Evolutionary conservation across 1,140 invertebrate genomes (phyloP).

Genomic region (Listronotus bonariensis): DNA sequence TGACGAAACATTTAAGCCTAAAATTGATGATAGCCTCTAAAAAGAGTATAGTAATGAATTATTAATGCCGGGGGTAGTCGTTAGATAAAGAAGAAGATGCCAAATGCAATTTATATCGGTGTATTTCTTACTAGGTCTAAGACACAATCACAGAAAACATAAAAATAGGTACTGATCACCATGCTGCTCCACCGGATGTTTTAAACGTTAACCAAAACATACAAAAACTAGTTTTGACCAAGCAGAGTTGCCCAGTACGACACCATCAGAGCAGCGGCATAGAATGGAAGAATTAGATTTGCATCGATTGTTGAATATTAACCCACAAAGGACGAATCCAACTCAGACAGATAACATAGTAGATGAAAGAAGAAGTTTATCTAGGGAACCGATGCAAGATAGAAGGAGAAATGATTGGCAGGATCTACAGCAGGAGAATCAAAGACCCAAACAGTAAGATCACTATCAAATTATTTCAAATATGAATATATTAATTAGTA

Average conservation of each 20-base stretch:
- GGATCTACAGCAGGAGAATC: slow-evolving; percentile 28
- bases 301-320: slow-evolving; percentile 33
- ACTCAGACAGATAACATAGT: neutral
- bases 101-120: too few species aligned
- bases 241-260: slow-evolving; percentile 22
- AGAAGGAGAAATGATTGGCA: slow-evolving; percentile 43
- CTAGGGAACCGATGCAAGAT: slow-evolving; percentile 6
- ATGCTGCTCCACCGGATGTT: slow-evolving; percentile 57
- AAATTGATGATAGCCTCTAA: too few species aligned
- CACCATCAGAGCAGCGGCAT: slow-evolving; percentile 4
- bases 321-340: neutral
- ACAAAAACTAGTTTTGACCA: slow-evolving; percentile 20
- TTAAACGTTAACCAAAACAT: slow-evolving; percentile 59
- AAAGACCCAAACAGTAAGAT: slow-evolving; percentile 35
- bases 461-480: too few species aligned
- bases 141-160: slow-evolving; percentile 16
- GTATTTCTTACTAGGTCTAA: slow-evolving; percentile 3
- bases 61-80: too few species aligned
- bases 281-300: slow-evolving; percentile 34
- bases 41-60: too few species aligned
- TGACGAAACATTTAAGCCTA: too few species aligned
- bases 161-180: slow-evolving; percentile 25
- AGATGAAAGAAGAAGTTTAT: slow-evolving; percentile 3
- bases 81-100: too few species aligned
- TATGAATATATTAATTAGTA: too few species aligned